These are phyloP conservation scores for Arrhopalites spinosus DNA, from an alignment of 2,888 invertebrate species.

Conservation along the genomic window DNA sequence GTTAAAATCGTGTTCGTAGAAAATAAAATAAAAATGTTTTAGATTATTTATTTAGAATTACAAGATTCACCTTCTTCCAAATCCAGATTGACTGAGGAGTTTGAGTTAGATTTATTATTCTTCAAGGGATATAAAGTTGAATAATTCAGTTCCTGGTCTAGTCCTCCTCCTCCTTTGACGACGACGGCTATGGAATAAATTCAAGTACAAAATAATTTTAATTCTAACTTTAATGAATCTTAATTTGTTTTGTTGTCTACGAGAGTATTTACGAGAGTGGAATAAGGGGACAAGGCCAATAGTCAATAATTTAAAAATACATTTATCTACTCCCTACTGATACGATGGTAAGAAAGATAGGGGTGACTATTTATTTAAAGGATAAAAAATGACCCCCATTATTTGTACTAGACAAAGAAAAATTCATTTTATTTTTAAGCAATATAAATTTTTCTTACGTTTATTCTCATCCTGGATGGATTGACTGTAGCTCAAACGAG, in stretches of 20 bases:
- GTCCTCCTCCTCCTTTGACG: neutral
- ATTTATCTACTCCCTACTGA: no score
- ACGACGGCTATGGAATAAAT: neutral
- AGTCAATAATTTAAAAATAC: no score
- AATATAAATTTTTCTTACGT: no score
- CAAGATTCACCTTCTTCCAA: neutral
- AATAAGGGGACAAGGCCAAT: no score
- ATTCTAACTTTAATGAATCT: neutral
- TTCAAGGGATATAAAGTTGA: constrained; percentile 54
- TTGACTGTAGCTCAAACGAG: constrained; percentile 47
- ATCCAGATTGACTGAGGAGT: constrained; percentile 55
- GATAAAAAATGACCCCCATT: no score
- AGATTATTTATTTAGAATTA: neutral
- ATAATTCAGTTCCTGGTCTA: constrained; percentile 34
- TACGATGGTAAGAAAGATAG: no score
- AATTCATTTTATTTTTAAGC: no score
- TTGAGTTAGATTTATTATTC: constrained; percentile 42
- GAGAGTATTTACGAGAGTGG: no score
- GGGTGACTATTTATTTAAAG: no score
- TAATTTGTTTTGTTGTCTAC: no score
- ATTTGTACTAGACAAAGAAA: no score
- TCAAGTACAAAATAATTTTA: neutral
- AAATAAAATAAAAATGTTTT: neutral
- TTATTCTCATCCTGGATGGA: constrained; percentile 24
- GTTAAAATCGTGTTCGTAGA: neutral